Percentiles rank a stretch among this genome's conserved stretches.
Conservation (phyloP, 2,888 invertebrate genomes). For the Syrphus vitripennis region DNA sequence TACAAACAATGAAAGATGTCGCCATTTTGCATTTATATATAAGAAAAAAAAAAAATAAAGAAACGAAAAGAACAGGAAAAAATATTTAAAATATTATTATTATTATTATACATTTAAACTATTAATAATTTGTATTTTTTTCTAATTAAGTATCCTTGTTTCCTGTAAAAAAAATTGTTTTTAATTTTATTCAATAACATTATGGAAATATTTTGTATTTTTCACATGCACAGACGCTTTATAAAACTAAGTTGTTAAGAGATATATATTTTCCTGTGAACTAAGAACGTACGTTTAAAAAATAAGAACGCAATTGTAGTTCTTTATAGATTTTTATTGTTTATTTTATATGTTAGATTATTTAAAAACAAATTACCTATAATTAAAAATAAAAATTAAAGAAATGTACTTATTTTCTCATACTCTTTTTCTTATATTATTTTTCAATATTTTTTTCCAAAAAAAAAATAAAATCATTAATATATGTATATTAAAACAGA, state of each 20-base stretch:
- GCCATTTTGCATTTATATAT: slow-evolving; percentile 79
- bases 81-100: slow-evolving; percentile 47
- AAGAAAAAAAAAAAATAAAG: slow-evolving; percentile 26
- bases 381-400: slow-evolving; percentile 14
- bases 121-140: slow-evolving; percentile 51
- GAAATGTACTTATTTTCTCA: slow-evolving; percentile 63
- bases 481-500: slow-evolving; percentile 21
- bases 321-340: slow-evolving; percentile 54
- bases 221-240: slow-evolving; percentile 43
- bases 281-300: slow-evolving; percentile 47
- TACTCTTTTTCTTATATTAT: slow-evolving; percentile 27
- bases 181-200: neutral
- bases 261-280: slow-evolving; percentile 59
- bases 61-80: slow-evolving; percentile 36
- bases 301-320: slow-evolving; percentile 15
- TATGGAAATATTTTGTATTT: slow-evolving; percentile 16
- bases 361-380: slow-evolving; percentile 7
- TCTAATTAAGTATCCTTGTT: slow-evolving; percentile 49
- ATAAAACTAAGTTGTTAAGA: slow-evolving; percentile 40
- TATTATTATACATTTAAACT: slow-evolving; percentile 37
- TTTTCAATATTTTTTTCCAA: too few species aligned
- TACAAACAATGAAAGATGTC: slow-evolving; percentile 76
- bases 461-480: slow-evolving; percentile 38
- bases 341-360: slow-evolving; percentile 55
- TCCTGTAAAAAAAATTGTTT: slow-evolving; percentile 37